These are phyloP conservation scores for Drosophila buzzatii DNA, from an alignment of 2,888 invertebrate species.

Conservation along the genomic window DNA sequence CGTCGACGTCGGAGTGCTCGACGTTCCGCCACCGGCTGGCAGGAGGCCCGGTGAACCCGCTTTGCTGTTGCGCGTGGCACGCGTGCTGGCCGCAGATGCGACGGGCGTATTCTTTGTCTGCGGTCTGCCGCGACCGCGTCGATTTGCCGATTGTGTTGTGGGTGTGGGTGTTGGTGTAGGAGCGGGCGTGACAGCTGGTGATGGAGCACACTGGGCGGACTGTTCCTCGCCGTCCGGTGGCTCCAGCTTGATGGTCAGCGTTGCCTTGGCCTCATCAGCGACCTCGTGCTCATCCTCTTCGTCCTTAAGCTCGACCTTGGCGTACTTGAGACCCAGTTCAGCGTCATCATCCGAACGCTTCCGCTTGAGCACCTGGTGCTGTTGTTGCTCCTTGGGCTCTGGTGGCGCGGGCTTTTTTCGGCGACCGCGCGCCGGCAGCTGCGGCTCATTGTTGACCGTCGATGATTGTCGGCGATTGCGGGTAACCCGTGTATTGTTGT, in stretches of 20 bases:
- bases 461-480: slow-evolving; percentile 76
- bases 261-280: slow-evolving; percentile 24
- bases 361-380: slow-evolving; percentile 60
- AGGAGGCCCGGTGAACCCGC: slow-evolving; percentile 68
- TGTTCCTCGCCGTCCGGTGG: slow-evolving; percentile 71
- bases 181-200: slow-evolving; percentile 35
- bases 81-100: slow-evolving; percentile 66
- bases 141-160: slow-evolving; percentile 32
- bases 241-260: slow-evolving; percentile 74
- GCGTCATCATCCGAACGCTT: slow-evolving; percentile 76
- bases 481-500: slow-evolving; percentile 77
- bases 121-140: slow-evolving; percentile 70
- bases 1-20: slow-evolving; percentile 26
- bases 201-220: slow-evolving; percentile 23
- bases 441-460: slow-evolving; percentile 53
- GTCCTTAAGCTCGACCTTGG: slow-evolving; percentile 70
- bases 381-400: slow-evolving; percentile 31
- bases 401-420: slow-evolving; percentile 51
- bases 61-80: slow-evolving; percentile 76
- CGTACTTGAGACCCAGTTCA: slow-evolving; percentile 69
- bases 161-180: slow-evolving; percentile 25
- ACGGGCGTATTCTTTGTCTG: slow-evolving; percentile 38
- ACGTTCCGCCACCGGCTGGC: neutral
- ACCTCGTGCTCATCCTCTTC: slow-evolving; percentile 43
- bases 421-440: slow-evolving; percentile 60